Evolutionary conservation across 2,888 invertebrate species (phyloP), one percentile per base, ranked within the genome.

Genomic region (Leptodirus hochenwartii): DNA sequence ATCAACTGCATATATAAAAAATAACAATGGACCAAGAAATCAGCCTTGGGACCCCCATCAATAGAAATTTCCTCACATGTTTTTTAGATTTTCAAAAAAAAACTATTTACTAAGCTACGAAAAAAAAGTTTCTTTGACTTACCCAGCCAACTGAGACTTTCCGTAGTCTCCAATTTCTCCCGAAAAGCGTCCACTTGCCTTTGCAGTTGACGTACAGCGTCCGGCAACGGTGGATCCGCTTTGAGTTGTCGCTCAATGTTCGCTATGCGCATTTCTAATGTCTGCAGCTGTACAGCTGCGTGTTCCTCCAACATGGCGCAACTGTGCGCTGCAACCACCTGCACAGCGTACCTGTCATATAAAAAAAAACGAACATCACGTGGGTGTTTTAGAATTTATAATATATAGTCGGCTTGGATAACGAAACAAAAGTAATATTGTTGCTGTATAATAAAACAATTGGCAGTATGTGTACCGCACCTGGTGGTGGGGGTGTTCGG

Each of bases 141-240:
- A 68, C 69, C 67, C 38, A 68, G 54, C 68, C 68, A 69, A 50
- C 64, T 66, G 41, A 68, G 59, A 45, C 63, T 64, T 45, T 69
- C 67, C 31, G 65, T 62, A 14, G 64, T 67, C 46, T 70, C 68
- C 39, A 70, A 53, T 45, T 66, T 67, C 42, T 61, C 58, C 42
- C 63, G 56, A 45, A 70, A 65, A 23, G 55, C 58, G 40, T 66
- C 64, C 37, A 69, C 65, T 45, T 68, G 65, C 30, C 53, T 53
- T 45, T 64, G 63, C 36, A 70, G 59, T 37, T 67, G 66, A 26
- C 60, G 56, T 15, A 69, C 59, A 23, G 56, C 54, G 22, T 59
- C 50, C 12, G 64, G 63, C 22, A 66, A 56, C 25, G 61, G 61
- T 22, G 63, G 55, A 35, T 64, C 62, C 24, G 58, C 59, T 33